Evolutionary conservation across 2,113 vertebrate species (phyloP), one percentile per base, ranked within the genome.

Genomic region (Phoenicopterus ruber): DNA sequence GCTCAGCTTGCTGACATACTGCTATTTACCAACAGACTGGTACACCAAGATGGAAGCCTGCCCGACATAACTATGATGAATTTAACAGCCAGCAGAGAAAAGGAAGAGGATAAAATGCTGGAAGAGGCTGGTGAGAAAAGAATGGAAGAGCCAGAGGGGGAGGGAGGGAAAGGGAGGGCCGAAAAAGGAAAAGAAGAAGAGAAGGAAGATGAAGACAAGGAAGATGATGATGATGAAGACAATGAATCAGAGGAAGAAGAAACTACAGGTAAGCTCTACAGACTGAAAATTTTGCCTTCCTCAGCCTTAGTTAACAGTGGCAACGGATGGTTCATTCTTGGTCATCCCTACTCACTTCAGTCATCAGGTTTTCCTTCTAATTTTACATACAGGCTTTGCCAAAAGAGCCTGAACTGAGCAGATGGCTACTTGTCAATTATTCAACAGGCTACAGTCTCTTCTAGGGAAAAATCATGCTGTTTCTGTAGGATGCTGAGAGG

Each of bases 41-140:
- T 98, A 29, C 99, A 99, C 92, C 99, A 98, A 25, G 99, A 99
- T 28, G 99, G 99, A 71, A 99, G 99, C 94, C 98, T 99, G 82
- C 99, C 99, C 4, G 99, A 99, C 97, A 97, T 99, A 76, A 98
- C 99, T 94, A 98, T 99, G 99, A 98, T 99, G 97, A 99, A 99
- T 78, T 97, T 98, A 85, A 98, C 98, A 55, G 91, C 98, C 25
- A 98, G 98, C 91, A 90, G 94, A 78, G 98, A 98, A 92, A 98
- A 98, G 71, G 97, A 97, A 12, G 98, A 98, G 47, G 96, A 87
- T 77, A 97, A 96, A 90, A 98, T 96, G 82, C 42, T 96, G 76
- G 97, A 97, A 52, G 98, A 98, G 17, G 81, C 91, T 40, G 95
- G 82, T 83, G 97, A 96, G 61, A 96, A 97, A 93, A 96, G 95